phyloP scores from a whole-genome alignment of 1,140 invertebrate genomes.

The Oryzaephilus surinamensis region DNA sequence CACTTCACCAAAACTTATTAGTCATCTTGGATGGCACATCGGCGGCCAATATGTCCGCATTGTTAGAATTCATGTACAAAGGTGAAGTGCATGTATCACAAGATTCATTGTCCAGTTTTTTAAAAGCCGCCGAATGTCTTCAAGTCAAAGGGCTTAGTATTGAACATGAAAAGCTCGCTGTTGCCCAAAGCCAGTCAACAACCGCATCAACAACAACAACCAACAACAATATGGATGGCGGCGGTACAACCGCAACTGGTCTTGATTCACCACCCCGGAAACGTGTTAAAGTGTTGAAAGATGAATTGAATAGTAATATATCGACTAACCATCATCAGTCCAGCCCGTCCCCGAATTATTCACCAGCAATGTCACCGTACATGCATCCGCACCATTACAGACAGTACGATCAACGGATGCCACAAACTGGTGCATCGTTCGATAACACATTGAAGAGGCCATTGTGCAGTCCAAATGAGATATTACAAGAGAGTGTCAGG shows the following conservation, averaged over 20 bases:
- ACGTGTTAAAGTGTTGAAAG: constrained; percentile 25
- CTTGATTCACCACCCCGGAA: constrained; percentile 23
- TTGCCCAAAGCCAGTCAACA: constrained; percentile 50
- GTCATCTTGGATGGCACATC: constrained; percentile 82
- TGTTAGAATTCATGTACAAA: constrained; percentile 90
- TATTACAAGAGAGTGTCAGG: constrained; percentile 39
- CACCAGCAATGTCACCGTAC: constrained; percentile 38
- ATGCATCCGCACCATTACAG: constrained; percentile 35
- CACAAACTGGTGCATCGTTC: constrained; percentile 39
- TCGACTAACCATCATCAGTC: constrained; percentile 30
- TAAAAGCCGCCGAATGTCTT: constrained; percentile 81
- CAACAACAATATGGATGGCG: constrained; percentile 35
- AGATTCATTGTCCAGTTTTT: constrained; percentile 76
- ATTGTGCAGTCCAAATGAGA: constrained; percentile 40
- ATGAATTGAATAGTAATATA: constrained; percentile 30
- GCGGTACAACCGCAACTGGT: no score
- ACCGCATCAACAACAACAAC: constrained; percentile 34
- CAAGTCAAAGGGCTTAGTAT: constrained; percentile 74
- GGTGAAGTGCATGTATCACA: constrained; percentile 85
- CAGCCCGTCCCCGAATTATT: constrained; percentile 35
- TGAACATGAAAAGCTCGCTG: constrained; percentile 62
- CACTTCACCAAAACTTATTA: constrained; percentile 66
- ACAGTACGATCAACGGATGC: constrained; percentile 35
- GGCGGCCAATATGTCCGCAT: constrained; percentile 77
- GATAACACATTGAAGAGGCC: constrained; percentile 39